These are phyloP conservation scores for Tarsius wallacei DNA, from an alignment of 2,797 vertebrate species.

Conservation along the genomic window DNA sequence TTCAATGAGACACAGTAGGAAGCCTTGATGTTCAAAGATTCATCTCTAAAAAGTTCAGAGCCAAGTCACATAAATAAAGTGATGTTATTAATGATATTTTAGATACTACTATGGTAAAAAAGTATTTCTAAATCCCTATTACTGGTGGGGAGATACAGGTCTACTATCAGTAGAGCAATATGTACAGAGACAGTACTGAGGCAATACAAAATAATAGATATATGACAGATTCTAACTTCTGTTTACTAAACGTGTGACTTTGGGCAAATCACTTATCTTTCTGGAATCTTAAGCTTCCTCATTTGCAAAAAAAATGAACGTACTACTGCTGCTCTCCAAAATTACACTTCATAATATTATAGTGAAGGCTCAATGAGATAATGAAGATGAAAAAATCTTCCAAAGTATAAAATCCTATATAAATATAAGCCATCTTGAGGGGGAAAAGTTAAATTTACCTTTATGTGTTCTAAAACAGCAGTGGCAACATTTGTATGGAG, in stretches of 20 bases:
- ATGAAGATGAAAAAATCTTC: constrained; percentile 49
- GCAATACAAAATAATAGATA: neutral
- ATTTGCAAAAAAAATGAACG: neutral
- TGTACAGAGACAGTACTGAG: neutral
- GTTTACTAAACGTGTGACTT: neutral
- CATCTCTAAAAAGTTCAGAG: constrained; percentile 23
- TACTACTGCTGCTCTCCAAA: neutral
- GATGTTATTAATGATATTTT: constrained; percentile 41
- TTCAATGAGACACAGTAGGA: neutral
- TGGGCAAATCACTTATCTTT: neutral
- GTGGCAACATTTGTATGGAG: constrained; percentile 99
- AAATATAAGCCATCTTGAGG: neutral
- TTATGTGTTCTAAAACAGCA: constrained; percentile 98
- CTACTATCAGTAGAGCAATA: neutral
- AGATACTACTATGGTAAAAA: neutral
- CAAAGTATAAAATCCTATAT: constrained; percentile 5
- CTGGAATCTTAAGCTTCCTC: constrained; percentile 30
- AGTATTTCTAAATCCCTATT: constrained; percentile 1
- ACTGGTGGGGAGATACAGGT: neutral
- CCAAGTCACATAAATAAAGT: constrained; percentile 9
- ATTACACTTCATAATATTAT: neutral
- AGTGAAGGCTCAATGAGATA: neutral
- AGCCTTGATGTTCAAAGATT: constrained; percentile 38
- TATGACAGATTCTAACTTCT: neutral
- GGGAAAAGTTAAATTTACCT: constrained; percentile 91